Percentiles rank a stretch among this genome's conserved stretches.
Conservation (phyloP, 37 sponge, comb jelly and placozoan genomes). For the Aplysina aerophoba region DNA sequence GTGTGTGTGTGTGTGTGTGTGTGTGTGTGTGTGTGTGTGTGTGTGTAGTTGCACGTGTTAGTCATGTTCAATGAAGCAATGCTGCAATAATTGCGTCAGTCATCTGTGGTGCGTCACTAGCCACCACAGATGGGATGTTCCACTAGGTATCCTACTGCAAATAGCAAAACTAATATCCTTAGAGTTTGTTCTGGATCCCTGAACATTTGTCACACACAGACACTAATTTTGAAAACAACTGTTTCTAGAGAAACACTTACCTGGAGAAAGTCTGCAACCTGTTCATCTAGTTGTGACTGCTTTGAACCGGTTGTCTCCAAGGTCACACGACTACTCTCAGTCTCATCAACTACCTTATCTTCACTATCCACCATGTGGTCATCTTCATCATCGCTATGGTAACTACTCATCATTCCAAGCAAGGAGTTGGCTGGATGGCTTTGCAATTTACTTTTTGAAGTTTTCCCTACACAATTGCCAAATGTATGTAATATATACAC, state of each 20-base stretch:
- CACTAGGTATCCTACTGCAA: too few relatives aligned
- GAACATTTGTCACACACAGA: too few relatives aligned
- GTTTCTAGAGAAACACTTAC: background rate
- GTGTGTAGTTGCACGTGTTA: background rate
- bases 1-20: constrained; percentile 35
- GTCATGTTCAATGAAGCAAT: too few relatives aligned
- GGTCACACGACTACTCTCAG: background rate
- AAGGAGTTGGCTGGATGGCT: constrained; percentile 9
- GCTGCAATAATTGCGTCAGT: too few relatives aligned
- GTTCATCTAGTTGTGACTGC: background rate
- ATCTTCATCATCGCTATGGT: constrained; percentile 25
- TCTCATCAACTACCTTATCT: background rate
- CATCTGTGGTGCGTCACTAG: too few relatives aligned
- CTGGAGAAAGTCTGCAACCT: background rate
- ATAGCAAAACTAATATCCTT: too few relatives aligned
- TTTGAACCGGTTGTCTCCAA: background rate
- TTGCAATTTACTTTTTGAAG: background rate
- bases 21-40: constrained; percentile 37
- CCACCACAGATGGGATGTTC: too few relatives aligned
- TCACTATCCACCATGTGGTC: background rate
- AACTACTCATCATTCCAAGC: constrained; percentile 22
- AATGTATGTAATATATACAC: too few relatives aligned
- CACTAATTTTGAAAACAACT: too few relatives aligned
- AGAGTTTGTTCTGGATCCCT: too few relatives aligned
- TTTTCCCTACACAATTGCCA: too few relatives aligned